Conservation (phyloP, 2,113 vertebrate genomes). For the Sebastes fasciatus region DNA sequence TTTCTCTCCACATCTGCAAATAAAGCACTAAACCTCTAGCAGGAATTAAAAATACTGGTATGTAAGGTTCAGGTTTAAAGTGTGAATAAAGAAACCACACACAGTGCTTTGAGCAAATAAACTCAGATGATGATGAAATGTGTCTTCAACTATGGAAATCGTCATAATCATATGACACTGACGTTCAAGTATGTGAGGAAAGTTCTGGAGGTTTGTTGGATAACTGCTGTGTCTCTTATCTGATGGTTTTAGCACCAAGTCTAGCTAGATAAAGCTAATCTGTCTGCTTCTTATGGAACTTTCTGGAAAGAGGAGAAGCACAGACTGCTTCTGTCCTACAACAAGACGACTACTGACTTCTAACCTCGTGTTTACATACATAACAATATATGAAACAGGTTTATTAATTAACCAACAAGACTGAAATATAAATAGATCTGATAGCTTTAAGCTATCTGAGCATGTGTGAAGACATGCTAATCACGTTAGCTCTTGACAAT, state of each 20-base stretch:
- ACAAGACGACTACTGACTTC: rapidly evolving
- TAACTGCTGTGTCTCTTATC: background rate
- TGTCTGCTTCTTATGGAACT: background rate
- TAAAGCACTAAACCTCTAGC: background rate
- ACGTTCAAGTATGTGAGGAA: background rate
- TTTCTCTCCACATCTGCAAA: background rate
- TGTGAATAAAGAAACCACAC: background rate
- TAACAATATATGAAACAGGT: background rate
- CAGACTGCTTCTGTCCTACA: rapidly evolving
- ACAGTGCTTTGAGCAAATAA: background rate
- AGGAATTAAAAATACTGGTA: no score
- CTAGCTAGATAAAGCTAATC: no score
- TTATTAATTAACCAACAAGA: no score
- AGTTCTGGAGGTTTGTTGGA: background rate
- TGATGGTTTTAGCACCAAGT: background rate
- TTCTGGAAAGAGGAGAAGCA: conserved; percentile 31
- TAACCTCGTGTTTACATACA: background rate
- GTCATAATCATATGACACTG: no score
- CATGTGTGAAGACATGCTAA: background rate
- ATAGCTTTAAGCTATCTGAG: background rate
- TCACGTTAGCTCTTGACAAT: background rate
- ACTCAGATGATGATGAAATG: no score
- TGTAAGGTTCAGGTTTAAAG: background rate
- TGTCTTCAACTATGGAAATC: no score
- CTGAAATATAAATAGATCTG: background rate